A percentile compares a stretch with the other conserved stretches of the same genome.
Conservation (phyloP, 2,797 vertebrate genomes). For the Varecia variegata region DNA sequence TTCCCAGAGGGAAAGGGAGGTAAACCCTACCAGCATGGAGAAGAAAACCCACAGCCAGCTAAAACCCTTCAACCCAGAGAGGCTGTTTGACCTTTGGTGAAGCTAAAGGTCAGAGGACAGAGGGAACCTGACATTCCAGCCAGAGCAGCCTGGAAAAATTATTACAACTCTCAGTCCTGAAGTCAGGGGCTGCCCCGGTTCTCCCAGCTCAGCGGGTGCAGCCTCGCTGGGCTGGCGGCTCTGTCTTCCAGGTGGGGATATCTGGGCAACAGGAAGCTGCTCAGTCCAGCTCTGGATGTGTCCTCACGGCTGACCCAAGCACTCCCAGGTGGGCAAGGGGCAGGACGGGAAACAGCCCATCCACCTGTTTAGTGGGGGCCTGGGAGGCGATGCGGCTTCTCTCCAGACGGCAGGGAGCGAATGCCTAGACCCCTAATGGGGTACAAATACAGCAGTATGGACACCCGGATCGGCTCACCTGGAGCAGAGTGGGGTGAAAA, state of each 20-base stretch:
- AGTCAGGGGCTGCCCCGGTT: not conserved
- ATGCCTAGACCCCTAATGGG: not conserved
- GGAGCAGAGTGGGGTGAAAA: not conserved
- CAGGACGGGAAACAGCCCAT: not conserved
- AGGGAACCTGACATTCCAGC: not conserved
- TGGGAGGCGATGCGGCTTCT: not conserved
- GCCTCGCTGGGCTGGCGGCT: not conserved
- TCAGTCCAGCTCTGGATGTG: not conserved
- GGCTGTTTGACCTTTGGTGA: not conserved
- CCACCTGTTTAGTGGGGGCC: rapidly evolving
- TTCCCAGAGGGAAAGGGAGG: not conserved
- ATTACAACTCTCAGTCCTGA: not conserved
- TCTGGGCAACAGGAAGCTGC: not conserved
- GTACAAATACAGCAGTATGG: rapidly evolving
- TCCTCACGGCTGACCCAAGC: not conserved
- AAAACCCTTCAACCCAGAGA: not conserved
- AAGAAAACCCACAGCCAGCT: not conserved
- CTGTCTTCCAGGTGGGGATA: not conserved
- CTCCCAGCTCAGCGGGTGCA: not conserved
- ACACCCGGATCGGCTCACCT: not conserved
- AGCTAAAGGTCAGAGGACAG: too few relatives aligned
- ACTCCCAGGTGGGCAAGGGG: not conserved
- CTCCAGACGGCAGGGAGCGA: not conserved
- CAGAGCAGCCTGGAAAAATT: not conserved
- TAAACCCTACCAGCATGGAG: not conserved